phyloP scores from a whole-genome alignment of 1,140 invertebrate species.

The Heliconius congener region DNA sequence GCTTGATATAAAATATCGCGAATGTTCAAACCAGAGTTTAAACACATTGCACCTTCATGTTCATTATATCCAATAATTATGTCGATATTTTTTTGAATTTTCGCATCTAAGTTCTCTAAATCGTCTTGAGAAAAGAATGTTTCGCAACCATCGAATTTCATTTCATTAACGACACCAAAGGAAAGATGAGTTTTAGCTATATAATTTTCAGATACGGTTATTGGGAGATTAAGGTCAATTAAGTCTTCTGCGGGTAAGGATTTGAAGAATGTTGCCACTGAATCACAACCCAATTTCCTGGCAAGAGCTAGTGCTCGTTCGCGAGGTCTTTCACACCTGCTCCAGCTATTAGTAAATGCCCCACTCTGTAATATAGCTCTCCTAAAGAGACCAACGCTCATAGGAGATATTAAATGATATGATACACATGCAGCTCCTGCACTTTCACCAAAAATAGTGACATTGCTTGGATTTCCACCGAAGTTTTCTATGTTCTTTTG shows the following conservation, averaged over 20 bases:
- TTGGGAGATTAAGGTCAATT: too few species aligned
- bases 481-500: slow-evolving; percentile 82
- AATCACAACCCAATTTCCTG: slow-evolving; percentile 11
- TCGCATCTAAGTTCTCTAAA: background rate
- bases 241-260: background rate
- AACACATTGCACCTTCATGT: slow-evolving; percentile 75
- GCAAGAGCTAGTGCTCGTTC: slow-evolving; percentile 15
- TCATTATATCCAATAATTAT: slow-evolving; percentile 82
- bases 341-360: slow-evolving; percentile 22
- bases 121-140: slow-evolving; percentile 8
- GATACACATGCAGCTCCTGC: slow-evolving; percentile 69
- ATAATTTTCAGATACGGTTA: too few species aligned
- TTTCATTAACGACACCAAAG: slow-evolving; percentile 21
- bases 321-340: background rate
- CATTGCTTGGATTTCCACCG: slow-evolving; percentile 74
- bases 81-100: slow-evolving; percentile 77
- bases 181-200: background rate
- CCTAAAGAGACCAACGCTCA: slow-evolving; percentile 69
- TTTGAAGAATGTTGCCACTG: slow-evolving; percentile 15
- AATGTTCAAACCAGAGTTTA: slow-evolving; percentile 18
- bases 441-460: slow-evolving; percentile 77
- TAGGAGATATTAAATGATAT: slow-evolving; percentile 61
- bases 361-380: slow-evolving; percentile 59
- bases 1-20: background rate
- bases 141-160: slow-evolving; percentile 58